Evolutionary conservation across 2,888 invertebrate genomes (phyloP).

Genomic region (Chrysodeixis includens): DNA sequence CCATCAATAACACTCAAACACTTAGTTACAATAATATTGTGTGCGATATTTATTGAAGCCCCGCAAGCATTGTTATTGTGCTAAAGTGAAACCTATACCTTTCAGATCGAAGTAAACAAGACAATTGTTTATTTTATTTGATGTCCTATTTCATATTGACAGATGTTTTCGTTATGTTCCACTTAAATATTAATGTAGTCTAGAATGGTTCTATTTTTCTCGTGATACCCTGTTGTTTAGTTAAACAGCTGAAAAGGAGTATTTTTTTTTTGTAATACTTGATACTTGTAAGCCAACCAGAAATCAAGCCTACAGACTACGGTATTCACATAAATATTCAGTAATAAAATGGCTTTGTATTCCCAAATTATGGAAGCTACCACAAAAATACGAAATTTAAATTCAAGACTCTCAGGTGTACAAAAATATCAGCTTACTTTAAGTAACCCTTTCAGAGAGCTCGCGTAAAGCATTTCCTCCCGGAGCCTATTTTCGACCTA

Average conservation of each 20-base stretch:
- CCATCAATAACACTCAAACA: neutral
- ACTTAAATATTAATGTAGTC: neutral
- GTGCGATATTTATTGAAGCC: neutral
- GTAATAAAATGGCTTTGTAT: too few relatives aligned
- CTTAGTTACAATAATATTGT: neutral
- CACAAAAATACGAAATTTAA: constrained; percentile 28
- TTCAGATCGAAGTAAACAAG: constrained; percentile 1
- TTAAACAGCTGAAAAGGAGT: too few relatives aligned
- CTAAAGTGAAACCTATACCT: constrained; percentile 1
- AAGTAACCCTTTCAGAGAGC: constrained; percentile 26
- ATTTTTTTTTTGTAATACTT: too few relatives aligned
- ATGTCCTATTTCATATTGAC: neutral
- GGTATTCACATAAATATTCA: too few relatives aligned
- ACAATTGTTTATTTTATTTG: constrained; percentile 1
- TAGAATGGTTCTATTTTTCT: too few relatives aligned
- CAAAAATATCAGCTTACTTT: constrained; percentile 45
- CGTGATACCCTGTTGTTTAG: too few relatives aligned
- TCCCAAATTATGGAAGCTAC: too few relatives aligned
- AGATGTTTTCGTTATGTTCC: neutral
- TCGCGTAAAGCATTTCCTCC: constrained; percentile 43
- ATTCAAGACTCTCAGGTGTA: constrained; percentile 49
- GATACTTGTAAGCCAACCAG: too few relatives aligned
- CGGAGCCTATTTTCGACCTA: constrained; percentile 57
- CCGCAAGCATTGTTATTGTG: neutral
- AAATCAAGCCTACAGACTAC: too few relatives aligned